Evolutionary conservation across 2,113 vertebrate genomes (phyloP).

Genomic region (Dasyurus viverrinus): DNA sequence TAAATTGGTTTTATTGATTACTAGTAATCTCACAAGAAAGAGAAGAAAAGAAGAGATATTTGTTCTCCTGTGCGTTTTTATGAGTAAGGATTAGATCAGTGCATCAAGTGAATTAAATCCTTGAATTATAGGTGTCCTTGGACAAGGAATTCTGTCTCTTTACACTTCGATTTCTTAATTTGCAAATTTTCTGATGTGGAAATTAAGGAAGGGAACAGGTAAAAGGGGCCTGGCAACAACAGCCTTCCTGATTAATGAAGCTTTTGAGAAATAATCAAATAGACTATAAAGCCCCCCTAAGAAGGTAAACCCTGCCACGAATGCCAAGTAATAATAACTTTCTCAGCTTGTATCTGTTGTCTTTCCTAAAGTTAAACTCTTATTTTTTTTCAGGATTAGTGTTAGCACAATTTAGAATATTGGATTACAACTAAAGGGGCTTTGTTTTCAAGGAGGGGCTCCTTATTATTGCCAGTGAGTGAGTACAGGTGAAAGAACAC

Average conservation of each 20-base stretch:
- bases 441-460: not conserved
- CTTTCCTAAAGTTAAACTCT: not conserved
- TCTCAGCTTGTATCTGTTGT: not conserved
- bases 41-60: not conserved
- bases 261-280: not conserved
- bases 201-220: not conserved
- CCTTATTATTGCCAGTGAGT: not conserved
- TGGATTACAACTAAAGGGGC: not conserved
- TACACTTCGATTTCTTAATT: not conserved
- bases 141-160: not conserved
- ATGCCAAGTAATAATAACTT: not conserved
- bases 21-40: not conserved
- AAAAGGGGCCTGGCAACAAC: not conserved
- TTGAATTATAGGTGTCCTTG: not conserved
- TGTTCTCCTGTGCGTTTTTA: not conserved
- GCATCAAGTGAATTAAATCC: not conserved
- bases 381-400: not conserved
- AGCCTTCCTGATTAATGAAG: not conserved
- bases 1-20: not conserved
- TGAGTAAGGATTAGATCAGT: not conserved
- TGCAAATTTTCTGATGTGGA: not conserved
- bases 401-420: not conserved
- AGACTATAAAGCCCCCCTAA: not conserved
- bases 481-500: constrained; percentile 17
- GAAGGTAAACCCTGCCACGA: not conserved